These are phyloP conservation scores for Antitype chi DNA, from an alignment of 2,888 invertebrate genomes.

Conservation along the genomic window DNA sequence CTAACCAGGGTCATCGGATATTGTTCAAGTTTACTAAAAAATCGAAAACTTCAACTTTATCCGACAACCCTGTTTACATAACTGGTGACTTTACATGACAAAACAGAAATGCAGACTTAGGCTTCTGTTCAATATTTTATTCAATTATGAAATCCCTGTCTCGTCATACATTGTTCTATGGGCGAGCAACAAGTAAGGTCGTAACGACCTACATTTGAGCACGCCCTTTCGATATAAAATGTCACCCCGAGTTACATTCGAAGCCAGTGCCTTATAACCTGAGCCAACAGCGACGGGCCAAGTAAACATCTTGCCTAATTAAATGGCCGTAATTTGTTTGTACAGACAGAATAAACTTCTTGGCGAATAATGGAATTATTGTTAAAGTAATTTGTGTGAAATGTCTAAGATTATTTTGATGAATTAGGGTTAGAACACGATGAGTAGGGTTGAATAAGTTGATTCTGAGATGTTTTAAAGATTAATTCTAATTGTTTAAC, in stretches of 20 bases:
- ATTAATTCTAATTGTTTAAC: not conserved
- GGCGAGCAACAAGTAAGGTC: conserved; percentile 63
- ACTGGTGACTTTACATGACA: too few species aligned
- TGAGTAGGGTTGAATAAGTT: not conserved
- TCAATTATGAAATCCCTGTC: conserved; percentile 25
- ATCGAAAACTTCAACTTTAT: too few species aligned
- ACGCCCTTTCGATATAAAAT: conserved; percentile 71
- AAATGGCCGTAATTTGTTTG: conserved; percentile 56
- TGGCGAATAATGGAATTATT: conserved; percentile 32
- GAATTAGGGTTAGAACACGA: not conserved
- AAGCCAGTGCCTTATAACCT: conserved; percentile 53
- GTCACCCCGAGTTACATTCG: conserved; percentile 58
- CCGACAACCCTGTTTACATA: too few species aligned
- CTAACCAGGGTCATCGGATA: too few species aligned
- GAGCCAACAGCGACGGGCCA: conserved; percentile 42
- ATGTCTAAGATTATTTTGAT: conserved; percentile 21
- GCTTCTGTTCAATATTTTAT: too few species aligned
- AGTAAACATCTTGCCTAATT: conserved; percentile 64
- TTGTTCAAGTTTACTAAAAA: too few species aligned
- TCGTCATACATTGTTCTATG: conserved; percentile 30
- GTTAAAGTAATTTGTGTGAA: conserved; percentile 34
- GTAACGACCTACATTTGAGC: conserved; percentile 71
- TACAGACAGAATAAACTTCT: conserved; percentile 29
- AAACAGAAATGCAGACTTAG: too few species aligned
- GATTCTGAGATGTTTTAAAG: not conserved